A percentile compares a stretch with the other conserved stretches of the same genome.
phyloP scores from a whole-genome alignment of 2,888 invertebrate species.

The Pemphredon lugubris region DNA sequence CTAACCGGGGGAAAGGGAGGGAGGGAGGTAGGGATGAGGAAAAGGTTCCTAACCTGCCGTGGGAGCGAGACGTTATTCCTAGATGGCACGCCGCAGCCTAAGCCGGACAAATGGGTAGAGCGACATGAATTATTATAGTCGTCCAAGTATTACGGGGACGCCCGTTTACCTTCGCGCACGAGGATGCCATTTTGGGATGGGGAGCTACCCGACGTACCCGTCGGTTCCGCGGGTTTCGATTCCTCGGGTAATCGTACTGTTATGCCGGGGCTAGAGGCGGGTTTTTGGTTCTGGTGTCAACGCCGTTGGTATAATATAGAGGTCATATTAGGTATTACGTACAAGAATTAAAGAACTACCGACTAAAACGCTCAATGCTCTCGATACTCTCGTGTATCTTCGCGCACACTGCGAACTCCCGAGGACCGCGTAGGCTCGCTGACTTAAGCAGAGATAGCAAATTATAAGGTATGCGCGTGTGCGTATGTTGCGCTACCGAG shows the following conservation, averaged over 20 bases:
- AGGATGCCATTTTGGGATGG: constrained; percentile 19
- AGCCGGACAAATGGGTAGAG: constrained; percentile 30
- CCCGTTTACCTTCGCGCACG: constrained; percentile 14
- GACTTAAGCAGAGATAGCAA: no score
- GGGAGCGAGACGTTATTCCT: constrained; percentile 13
- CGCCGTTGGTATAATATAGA: no score
- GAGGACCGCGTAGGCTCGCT: no score
- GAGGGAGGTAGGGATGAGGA: not conserved
- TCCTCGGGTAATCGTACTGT: not conserved
- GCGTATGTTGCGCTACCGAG: no score
- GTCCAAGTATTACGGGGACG: constrained; percentile 11
- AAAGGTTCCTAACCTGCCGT: constrained; percentile 10
- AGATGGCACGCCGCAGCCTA: constrained; percentile 11
- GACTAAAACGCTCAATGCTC: no score
- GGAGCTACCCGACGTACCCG: not conserved
- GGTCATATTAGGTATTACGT: no score
- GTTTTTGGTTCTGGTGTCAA: no score
- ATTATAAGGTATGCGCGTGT: no score
- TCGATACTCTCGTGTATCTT: no score
- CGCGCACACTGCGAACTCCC: no score
- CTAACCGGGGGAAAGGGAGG: not conserved
- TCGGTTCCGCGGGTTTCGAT: not conserved
- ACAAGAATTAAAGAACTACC: no score
- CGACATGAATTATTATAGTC: constrained; percentile 48
- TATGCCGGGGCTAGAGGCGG: not conserved